A percentile compares a stretch with the other conserved stretches of the same genome.
Conservation (phyloP, 2,888 invertebrate genomes). For the Drosophila recens region DNA sequence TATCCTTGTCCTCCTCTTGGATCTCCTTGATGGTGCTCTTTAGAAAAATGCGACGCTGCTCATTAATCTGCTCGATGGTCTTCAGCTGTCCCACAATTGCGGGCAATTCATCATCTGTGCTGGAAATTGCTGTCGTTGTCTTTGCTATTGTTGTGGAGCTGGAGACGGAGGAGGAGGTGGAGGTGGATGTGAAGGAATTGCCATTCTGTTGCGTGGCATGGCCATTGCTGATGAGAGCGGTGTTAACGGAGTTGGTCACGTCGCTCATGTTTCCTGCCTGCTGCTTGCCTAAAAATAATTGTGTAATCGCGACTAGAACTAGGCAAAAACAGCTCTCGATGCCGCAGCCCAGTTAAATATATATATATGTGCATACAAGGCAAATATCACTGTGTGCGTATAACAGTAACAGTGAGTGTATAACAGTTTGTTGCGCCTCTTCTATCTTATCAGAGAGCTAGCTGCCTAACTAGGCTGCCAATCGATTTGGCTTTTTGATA, state of each 20-base stretch:
- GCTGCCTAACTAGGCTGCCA: constrained; percentile 68
- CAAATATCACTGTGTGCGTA: constrained; percentile 11
- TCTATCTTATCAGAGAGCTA: constrained; percentile 74
- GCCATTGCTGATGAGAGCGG: constrained; percentile 26
- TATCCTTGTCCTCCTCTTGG: constrained; percentile 32
- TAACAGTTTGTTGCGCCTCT: constrained; percentile 28
- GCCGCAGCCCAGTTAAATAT: constrained; percentile 36
- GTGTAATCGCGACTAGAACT: constrained; percentile 60
- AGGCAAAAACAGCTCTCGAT: constrained; percentile 35
- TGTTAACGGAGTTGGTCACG: constrained; percentile 8
- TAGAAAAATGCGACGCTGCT: constrained; percentile 77
- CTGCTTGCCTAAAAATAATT: constrained; percentile 45
- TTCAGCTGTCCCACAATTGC: constrained; percentile 75
- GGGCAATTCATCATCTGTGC: constrained; percentile 41
- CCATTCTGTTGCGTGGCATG: constrained; percentile 22
- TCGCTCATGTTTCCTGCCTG: constrained; percentile 51
- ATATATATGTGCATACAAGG: no score
- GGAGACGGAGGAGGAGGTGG: not conserved
- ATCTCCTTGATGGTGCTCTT: constrained; percentile 71
- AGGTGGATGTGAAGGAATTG: not conserved
- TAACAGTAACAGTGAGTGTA: not conserved
- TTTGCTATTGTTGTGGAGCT: not conserved
- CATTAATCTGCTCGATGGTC: constrained; percentile 78
- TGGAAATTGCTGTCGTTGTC: not conserved
- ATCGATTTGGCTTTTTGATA: constrained; percentile 70